phyloP scores from a whole-genome alignment of 1,140 invertebrate species.

The Papilio glaucus region DNA sequence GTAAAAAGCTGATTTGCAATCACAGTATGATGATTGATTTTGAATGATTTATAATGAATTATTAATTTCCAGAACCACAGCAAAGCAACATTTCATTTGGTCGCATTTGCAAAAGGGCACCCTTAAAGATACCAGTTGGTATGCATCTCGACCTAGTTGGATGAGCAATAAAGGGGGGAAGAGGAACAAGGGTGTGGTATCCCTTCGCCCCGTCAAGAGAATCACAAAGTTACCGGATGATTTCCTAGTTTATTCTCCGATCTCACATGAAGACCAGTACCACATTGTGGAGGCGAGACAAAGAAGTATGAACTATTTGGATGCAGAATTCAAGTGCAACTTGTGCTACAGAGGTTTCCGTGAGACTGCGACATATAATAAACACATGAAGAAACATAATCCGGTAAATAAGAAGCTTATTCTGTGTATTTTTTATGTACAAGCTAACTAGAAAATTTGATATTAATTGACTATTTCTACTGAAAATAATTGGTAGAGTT shows the following conservation, averaged over 20 bases:
- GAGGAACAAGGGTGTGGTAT: conserved; percentile 49
- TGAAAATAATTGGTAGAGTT: too few relatives aligned
- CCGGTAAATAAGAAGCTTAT: conserved; percentile 53
- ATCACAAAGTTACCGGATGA: conserved; percentile 60
- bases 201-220: conserved; percentile 49
- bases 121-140: conserved; percentile 57
- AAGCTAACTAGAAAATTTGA: too few relatives aligned
- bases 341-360: conserved; percentile 70
- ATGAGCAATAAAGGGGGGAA: conserved; percentile 48
- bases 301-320: conserved; percentile 65
- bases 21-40: too few relatives aligned
- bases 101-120: conserved; percentile 61
- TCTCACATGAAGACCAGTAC: conserved; percentile 71
- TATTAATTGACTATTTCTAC: too few relatives aligned
- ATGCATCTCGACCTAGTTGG: conserved; percentile 53
- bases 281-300: conserved; percentile 58
- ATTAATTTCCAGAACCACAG: conserved; percentile 57
- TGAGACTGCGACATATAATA: conserved; percentile 57
- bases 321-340: conserved; percentile 66
- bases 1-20: too few relatives aligned
- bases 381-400: conserved; percentile 77
- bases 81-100: conserved; percentile 70
- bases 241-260: conserved; percentile 60
- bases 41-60: neutral
- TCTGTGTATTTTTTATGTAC: too few relatives aligned